Conservation (phyloP, 2,888 invertebrate genomes). For the Tortrix viridana region DNA sequence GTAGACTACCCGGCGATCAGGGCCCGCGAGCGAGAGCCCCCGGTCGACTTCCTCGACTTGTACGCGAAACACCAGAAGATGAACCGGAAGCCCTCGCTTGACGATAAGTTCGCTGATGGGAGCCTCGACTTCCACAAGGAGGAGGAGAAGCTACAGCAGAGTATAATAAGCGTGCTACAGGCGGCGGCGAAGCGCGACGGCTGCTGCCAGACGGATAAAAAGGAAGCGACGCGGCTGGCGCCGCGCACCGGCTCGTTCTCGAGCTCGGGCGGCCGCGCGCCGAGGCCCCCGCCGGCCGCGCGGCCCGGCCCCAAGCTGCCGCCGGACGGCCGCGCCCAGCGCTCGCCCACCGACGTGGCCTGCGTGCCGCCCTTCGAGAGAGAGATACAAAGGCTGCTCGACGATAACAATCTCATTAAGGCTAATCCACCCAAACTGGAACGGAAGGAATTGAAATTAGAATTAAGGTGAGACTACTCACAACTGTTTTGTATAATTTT, state of each 20-base stretch:
- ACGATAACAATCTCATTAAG: slow-evolving; percentile 87
- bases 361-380: slow-evolving; percentile 89
- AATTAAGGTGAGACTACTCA: slow-evolving; percentile 71
- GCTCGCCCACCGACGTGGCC: slow-evolving; percentile 79
- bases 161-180: slow-evolving; percentile 75
- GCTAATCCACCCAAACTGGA: slow-evolving; percentile 85
- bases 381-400: slow-evolving; percentile 90
- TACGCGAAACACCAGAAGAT: slow-evolving; percentile 76
- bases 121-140: slow-evolving; percentile 72
- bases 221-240: slow-evolving; percentile 77
- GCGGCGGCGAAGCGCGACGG: slow-evolving; percentile 85
- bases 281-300: slow-evolving; percentile 80
- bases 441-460: slow-evolving; percentile 85
- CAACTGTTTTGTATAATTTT: no score
- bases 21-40: slow-evolving; percentile 63
- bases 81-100: slow-evolving; percentile 68
- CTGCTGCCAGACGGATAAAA: slow-evolving; percentile 87
- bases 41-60: slow-evolving; percentile 69
- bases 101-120: slow-evolving; percentile 72
- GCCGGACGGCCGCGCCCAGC: slow-evolving; percentile 73
- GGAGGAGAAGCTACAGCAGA: slow-evolving; percentile 77
- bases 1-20: slow-evolving; percentile 86
- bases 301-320: slow-evolving; percentile 80
- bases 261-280: slow-evolving; percentile 78
- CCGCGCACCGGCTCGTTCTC: slow-evolving; percentile 81